Evolutionary conservation across 1,140 invertebrate genomes (phyloP).

Genomic region (Anagrus nilaparvatae): DNA sequence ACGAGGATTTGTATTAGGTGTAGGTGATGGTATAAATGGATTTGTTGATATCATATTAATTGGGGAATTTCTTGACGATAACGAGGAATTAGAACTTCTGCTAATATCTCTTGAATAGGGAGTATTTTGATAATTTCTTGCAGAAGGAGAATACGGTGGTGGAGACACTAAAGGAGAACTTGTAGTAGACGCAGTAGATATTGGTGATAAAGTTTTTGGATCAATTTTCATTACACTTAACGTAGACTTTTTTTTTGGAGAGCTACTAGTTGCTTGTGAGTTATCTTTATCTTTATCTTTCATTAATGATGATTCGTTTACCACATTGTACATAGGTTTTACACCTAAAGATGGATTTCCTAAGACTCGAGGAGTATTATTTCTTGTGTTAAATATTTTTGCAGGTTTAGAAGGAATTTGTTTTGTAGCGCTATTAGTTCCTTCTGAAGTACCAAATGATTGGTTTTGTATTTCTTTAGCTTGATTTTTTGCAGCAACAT

Average conservation of each 20-base stretch:
- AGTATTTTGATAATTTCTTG: conserved; percentile 35
- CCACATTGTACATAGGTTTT: conserved; percentile 48
- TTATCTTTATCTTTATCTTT: conserved; percentile 19
- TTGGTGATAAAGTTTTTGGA: conserved; percentile 49
- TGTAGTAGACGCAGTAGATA: conserved; percentile 28
- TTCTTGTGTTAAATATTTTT: conserved; percentile 49
- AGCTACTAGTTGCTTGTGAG: conserved; percentile 23
- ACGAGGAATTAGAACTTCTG: conserved; percentile 26
- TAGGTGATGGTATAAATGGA: conserved; percentile 46
- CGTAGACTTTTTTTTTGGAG: conserved; percentile 26
- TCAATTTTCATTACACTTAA: conserved; percentile 49
- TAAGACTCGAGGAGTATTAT: conserved; percentile 49
- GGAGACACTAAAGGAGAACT: conserved; percentile 35
- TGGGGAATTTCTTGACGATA: conserved; percentile 33
- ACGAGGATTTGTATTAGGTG: conserved; percentile 42
- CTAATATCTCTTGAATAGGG: conserved; percentile 32
- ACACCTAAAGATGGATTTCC: conserved; percentile 49
- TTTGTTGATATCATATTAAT: conserved; percentile 41
- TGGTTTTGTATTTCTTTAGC: conserved; percentile 30
- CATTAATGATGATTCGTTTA: conserved; percentile 25
- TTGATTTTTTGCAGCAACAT: conserved; percentile 40
- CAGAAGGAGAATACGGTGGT: conserved; percentile 37
- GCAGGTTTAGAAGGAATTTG: conserved; percentile 39
- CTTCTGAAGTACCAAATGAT: conserved; percentile 6
- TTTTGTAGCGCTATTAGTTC: conserved; percentile 22